phyloP scores from a whole-genome alignment of 2,797 vertebrate species.

The Gephyroberyx darwinii region DNA sequence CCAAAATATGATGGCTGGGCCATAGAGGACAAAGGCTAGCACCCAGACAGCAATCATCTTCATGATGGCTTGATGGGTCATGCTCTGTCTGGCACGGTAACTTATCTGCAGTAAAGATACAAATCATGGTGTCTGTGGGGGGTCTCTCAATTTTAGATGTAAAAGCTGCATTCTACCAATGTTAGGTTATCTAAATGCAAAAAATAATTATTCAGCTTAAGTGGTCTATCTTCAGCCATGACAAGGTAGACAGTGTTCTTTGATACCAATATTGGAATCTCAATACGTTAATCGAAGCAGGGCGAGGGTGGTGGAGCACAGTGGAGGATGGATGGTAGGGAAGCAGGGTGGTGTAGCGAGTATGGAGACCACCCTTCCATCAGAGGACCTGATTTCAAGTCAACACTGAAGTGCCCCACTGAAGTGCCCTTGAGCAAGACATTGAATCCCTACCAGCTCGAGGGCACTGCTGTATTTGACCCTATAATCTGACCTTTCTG shows the following conservation, averaged over 20 bases:
- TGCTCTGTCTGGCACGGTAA: constrained; percentile 84
- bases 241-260: not conserved
- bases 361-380: not conserved
- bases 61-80: constrained; percentile 74
- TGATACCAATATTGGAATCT: not conserved
- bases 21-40: constrained; percentile 87
- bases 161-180: constrained; percentile 2
- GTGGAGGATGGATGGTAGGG: too few relatives aligned
- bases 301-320: too few relatives aligned
- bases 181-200: not conserved
- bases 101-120: constrained; percentile 80
- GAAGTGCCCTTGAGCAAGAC: not conserved
- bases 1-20: constrained; percentile 87
- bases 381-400: not conserved
- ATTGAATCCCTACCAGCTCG: not conserved
- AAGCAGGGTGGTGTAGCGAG: not conserved
- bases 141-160: not conserved
- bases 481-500: not conserved
- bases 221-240: not conserved
- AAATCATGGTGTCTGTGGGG: not conserved
- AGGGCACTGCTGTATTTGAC: not conserved
- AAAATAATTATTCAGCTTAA: not conserved
- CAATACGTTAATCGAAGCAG: not conserved
- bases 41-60: constrained; percentile 88
- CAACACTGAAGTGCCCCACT: not conserved